Conservation (phyloP, 2,797 vertebrate species). For the Gymnocypris eckloni region DNA sequence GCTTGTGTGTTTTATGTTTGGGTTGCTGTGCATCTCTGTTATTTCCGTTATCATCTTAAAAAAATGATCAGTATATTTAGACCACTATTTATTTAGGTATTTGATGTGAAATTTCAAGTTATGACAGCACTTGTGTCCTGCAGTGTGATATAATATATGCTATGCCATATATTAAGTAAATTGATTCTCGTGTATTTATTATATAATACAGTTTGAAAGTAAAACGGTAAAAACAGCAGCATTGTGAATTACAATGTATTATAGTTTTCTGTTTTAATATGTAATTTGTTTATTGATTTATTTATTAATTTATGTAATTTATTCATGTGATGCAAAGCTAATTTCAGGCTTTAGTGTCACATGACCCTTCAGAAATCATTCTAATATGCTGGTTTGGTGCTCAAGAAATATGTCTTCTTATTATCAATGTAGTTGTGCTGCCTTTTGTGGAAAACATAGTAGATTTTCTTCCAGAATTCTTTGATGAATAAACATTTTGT, state of each 20-base stretch:
- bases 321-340: neutral
- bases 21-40: neutral
- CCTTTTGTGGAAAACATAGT: neutral
- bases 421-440: neutral
- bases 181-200: neutral
- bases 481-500: neutral
- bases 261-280: neutral
- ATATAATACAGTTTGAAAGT: neutral
- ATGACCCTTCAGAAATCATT: neutral
- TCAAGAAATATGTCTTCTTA: neutral
- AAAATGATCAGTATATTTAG: constrained; percentile 45
- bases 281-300: neutral
- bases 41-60: neutral
- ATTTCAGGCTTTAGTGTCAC: neutral
- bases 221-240: neutral
- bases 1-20: constrained; percentile 27
- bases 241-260: neutral
- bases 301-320: neutral
- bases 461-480: neutral
- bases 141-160: neutral
- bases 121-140: neutral
- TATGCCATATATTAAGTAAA: neutral
- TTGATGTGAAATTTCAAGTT: neutral
- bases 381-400: neutral
- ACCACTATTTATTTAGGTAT: constrained; percentile 5